Conservation (phyloP, 2,113 vertebrate species). For the Thalassarche chlororhynchos region DNA sequence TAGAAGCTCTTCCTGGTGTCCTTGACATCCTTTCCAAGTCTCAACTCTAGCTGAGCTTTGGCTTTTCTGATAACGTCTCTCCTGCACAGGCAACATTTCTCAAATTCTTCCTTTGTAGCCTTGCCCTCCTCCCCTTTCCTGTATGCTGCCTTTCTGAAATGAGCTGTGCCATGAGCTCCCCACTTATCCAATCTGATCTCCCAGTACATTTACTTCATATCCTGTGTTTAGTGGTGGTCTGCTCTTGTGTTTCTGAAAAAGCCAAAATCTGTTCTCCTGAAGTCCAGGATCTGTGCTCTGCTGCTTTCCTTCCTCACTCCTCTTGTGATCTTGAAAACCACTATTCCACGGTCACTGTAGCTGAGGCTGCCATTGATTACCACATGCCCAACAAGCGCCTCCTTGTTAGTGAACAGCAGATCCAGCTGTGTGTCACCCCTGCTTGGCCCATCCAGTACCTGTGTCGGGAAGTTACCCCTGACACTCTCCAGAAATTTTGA, state of each 20-base stretch:
- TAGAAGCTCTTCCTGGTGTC: background rate
- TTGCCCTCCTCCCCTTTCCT: background rate
- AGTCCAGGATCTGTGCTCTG: background rate
- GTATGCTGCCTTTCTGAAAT: background rate
- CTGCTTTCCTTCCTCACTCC: background rate
- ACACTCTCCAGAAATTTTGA: background rate
- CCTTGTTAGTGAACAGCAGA: background rate
- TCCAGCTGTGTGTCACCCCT: accelerated
- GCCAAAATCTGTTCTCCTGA: background rate
- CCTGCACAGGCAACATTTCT: background rate
- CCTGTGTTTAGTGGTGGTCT: background rate
- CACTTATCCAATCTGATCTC: background rate
- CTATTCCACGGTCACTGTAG: background rate
- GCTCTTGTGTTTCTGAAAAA: background rate
- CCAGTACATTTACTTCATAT: background rate
- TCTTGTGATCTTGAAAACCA: background rate
- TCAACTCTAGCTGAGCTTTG: background rate
- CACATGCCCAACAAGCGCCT: background rate
- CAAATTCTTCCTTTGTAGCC: background rate
- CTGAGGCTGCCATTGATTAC: background rate
- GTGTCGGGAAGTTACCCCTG: background rate
- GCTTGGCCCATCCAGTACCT: background rate
- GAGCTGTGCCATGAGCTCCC: background rate
- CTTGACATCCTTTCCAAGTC: background rate
- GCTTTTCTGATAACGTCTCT: background rate